phyloP scores from a whole-genome alignment of 2,888 invertebrate species.

The Acleris literana region DNA sequence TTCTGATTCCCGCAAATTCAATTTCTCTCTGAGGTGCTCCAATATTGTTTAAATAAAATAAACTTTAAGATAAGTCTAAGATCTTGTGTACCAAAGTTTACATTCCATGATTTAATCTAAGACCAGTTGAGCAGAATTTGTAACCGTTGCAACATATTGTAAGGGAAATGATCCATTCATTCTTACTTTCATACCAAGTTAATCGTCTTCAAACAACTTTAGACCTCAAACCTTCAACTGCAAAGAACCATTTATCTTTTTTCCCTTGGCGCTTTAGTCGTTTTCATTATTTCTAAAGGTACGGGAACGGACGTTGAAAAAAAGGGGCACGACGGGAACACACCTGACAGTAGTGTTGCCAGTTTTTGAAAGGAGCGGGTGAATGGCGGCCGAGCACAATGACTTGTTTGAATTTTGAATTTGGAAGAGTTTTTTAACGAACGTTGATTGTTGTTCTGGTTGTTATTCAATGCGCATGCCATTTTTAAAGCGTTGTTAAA shows the following conservation, averaged over 20 bases:
- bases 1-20: slow-evolving; percentile 21
- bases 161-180: slow-evolving; percentile 81
- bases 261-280: slow-evolving; percentile 44
- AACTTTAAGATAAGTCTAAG: too few relatives aligned
- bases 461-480: slow-evolving; percentile 7
- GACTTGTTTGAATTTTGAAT: slow-evolving; percentile 63
- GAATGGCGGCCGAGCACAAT: slow-evolving; percentile 72
- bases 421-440: slow-evolving; percentile 48
- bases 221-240: slow-evolving; percentile 40
- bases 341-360: slow-evolving; percentile 82
- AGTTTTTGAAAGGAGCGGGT: slow-evolving; percentile 80
- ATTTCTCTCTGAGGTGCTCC: background rate
- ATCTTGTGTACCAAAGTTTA: background rate
- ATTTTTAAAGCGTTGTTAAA: background rate
- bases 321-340: slow-evolving; percentile 82
- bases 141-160: slow-evolving; percentile 79
- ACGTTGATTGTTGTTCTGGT: slow-evolving; percentile 18
- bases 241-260: slow-evolving; percentile 42
- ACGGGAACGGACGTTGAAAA: slow-evolving; percentile 81
- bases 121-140: slow-evolving; percentile 52
- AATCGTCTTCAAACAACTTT: slow-evolving; percentile 44
- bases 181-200: slow-evolving; percentile 69
- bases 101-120: slow-evolving; percentile 45
- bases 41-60: background rate
- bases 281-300: slow-evolving; percentile 48